Evolutionary conservation across 2,797 vertebrate genomes (phyloP), one percentile per base, ranked within the genome.

Genomic region (Etheostoma nigrum): DNA sequence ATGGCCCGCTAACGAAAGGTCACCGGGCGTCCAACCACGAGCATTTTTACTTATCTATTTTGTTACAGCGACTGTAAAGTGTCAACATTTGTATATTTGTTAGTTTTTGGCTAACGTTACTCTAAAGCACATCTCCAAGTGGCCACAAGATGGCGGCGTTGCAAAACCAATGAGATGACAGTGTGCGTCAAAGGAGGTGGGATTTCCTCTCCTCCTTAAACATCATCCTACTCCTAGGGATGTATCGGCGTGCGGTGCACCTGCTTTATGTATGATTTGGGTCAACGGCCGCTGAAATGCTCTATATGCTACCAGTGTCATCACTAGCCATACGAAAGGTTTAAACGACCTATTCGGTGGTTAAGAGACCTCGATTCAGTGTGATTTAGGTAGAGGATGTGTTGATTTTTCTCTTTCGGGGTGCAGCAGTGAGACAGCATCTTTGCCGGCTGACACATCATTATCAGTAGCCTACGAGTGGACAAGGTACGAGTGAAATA

Each of bases 351-450:
- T 1, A 0, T 21, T 65, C 59, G 68, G 30, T 60, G 70, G 18
- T 19, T 6, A 10, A 57, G 30, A 60, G 57, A 70, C 67, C 53
- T 75, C 40, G 79, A 21, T 11, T 65, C 72, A 6, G 44, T 53
- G 69, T 15, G 33, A 44, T 74, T 71, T 21, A 61, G 55, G 8
- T 8, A n/a, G 73, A 90, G 66, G 82, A 92, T 92, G 92, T 79
- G 86, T 59, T 93, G 81, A 89, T 67, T 55, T 61, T 51, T 54
- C 25, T 54, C 36, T 9, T 4, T 52, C 63, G 82, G 78, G 76
- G 69, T 19, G 80, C 88, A 92, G 86, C 91, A 90, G 94, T 95
- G 95, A 95, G 89, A 95, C 94, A 95, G 95, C 94, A 95, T 93
- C 92, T 95, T 95, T 91, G 70, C 82, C 87, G 75, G 81, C 86